Base-by-base conservation (phyloP, 2,888 invertebrate genomes). In the Cephalotes varians region DNA sequence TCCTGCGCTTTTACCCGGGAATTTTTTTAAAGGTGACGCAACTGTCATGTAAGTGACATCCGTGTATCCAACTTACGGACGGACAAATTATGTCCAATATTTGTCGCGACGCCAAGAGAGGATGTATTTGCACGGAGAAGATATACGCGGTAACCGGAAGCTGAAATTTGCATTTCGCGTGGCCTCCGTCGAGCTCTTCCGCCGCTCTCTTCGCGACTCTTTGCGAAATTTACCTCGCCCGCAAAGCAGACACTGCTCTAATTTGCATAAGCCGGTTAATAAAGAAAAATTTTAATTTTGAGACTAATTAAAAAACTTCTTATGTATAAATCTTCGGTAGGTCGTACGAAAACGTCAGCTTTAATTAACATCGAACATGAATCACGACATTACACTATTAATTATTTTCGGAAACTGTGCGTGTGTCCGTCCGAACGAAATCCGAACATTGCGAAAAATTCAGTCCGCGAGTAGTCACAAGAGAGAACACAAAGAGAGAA, bases 251-350 rank as follows among this genome's bases (percentile, higher is more conserved):
- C 47, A 3, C 18, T 34, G 31, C 6, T 18, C 40, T 10, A 21
- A 85, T 88, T 88, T 88, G 56, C 83, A 84, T 81, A 85, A 80
- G 67, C 67, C 71, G 54, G 80, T 85, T 89, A 89, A 84, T 89
- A 86, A 86, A 74, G 83, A 37, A 25, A 73, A 51, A 69, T 67
- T 74, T 82, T 81, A 64, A 85, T 88, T 89, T 74, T 58, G 67
- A 54, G 54, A 67, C 67, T 85, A 81, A 89, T 88, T 88, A 84
- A 88, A 81, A 84, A 85, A 88, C 80, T 82, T 87, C 31, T 58
- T 51, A 44, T 1, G 7, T 65, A 47, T 44, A 47, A 69, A 74
- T 83, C 80, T 28, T 83, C 21, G 40, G 18, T 47, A 34, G 12
- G 7, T n/a, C 51, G n/a, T 15, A 40, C 21, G 15, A 51, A 44